Conservation (phyloP, 2,113 vertebrate genomes). For the Engraulis encrasicolus region DNA sequence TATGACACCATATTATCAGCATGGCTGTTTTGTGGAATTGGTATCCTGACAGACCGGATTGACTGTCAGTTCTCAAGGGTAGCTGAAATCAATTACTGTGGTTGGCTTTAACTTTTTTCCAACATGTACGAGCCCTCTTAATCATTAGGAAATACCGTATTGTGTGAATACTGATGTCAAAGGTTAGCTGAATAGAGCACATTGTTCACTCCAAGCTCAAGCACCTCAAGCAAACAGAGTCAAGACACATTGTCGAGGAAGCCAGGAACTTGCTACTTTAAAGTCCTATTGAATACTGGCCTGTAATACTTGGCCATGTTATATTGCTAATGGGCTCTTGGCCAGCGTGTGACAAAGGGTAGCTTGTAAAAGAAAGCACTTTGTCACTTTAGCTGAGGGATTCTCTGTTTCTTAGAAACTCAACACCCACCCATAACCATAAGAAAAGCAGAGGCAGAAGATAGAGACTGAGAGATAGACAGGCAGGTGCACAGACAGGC, state of each 20-base stretch:
- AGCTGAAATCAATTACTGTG: neutral
- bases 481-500: neutral
- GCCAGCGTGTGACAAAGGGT: neutral
- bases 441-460: no score
- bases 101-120: neutral
- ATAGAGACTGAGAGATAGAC: neutral
- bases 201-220: no score
- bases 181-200: no score
- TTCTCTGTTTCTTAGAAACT: neutral
- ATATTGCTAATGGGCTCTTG: constrained; percentile 5
- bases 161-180: no score
- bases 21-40: neutral
- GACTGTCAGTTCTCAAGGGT: neutral
- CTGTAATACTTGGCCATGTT: neutral
- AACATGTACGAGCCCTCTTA: neutral
- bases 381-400: neutral
- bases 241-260: neutral
- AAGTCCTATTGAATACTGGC: neutral
- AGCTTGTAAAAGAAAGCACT: neutral
- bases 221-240: no score
- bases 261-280: neutral
- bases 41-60: neutral
- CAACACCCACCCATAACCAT: neutral
- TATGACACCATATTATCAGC: neutral
- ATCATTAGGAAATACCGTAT: neutral